Evolutionary conservation across 2,113 vertebrate species (phyloP), one percentile per base, ranked within the genome.

Genomic region (Nasalis larvatus): DNA sequence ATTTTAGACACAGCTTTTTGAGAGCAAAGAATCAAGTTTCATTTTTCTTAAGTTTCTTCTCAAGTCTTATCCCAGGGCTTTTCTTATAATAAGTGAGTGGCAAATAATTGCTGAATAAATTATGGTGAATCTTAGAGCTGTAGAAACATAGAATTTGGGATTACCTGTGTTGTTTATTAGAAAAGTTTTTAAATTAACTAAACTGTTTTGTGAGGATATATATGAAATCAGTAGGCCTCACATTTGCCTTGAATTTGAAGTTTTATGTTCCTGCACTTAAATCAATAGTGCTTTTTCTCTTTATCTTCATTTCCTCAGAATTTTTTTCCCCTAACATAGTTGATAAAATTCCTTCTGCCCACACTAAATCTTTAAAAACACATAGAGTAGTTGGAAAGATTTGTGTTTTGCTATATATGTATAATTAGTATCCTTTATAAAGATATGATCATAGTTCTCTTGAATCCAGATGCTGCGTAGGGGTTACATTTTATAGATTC

Each of bases 231-330:
- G 6, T 11, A 90, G 40, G 78, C 20, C 13, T 86, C 40, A 80
- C 18, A 94, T 83, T 74, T 92, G 40, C 37, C 58, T 52, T 42
- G 9, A 85, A 73, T 94, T 97, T 92, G 49, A 92, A 84, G 13
- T 68, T 92, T 74, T 87, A 42, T 74, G 25, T 87, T 73, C 17
- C 52, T 78, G 12, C 42, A 42, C 1, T 86, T 73, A 86, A 2
- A 77, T 47, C 30, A 83, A 40, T 16, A 52, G 20, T 94, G 81
- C 3, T 90, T 80, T 90, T 83, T 76, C 21, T 77, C 11, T 66
- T 66, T n/a, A 69, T 73, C 11, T 85, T 87, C 5, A 77, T 77
- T 96, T 96, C 14, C 73, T 58, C 21, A 78, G 49, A 17, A 6
- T 7, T 73, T 56, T 37, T 40, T 8, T 8, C 47, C 21, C 74